These are phyloP conservation scores for Luffia ferchaultella DNA, from an alignment of 2,888 invertebrate genomes.

Conservation along the genomic window DNA sequence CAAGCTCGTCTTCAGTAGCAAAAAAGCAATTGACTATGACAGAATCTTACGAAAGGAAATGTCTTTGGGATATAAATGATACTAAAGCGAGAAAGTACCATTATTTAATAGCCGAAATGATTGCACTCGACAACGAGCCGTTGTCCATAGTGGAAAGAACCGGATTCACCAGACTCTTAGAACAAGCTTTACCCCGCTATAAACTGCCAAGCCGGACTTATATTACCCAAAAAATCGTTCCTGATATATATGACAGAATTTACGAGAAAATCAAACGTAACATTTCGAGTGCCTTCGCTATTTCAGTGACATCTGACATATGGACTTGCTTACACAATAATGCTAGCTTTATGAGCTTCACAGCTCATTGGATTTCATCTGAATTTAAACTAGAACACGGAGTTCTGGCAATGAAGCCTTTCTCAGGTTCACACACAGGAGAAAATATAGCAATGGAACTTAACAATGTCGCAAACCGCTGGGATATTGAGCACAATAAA, in stretches of 20 bases:
- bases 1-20: too few relatives aligned
- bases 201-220: conserved; percentile 19
- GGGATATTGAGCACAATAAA: conserved; percentile 14
- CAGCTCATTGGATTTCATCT: conserved; percentile 19
- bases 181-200: conserved; percentile 19
- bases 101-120: background rate
- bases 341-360: conserved; percentile 17
- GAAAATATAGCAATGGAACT: conserved; percentile 23
- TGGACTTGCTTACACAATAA: conserved; percentile 21
- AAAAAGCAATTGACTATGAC: too few relatives aligned
- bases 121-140: background rate
- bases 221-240: conserved; percentile 15
- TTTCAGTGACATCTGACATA: conserved; percentile 21
- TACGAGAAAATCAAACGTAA: conserved; percentile 15
- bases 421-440: conserved; percentile 17
- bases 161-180: conserved; percentile 17
- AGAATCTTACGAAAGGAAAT: too few relatives aligned
- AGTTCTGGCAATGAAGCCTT: conserved; percentile 20
- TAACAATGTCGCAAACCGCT: conserved; percentile 14
- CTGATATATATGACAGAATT: conserved; percentile 18
- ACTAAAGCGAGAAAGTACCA: background rate
- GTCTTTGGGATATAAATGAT: background rate
- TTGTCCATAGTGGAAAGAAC: background rate
- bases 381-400: conserved; percentile 17
- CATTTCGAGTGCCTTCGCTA: conserved; percentile 16